Evolutionary conservation across 2,113 vertebrate genomes (phyloP).

Genomic region (Ahaetulla prasina): DNA sequence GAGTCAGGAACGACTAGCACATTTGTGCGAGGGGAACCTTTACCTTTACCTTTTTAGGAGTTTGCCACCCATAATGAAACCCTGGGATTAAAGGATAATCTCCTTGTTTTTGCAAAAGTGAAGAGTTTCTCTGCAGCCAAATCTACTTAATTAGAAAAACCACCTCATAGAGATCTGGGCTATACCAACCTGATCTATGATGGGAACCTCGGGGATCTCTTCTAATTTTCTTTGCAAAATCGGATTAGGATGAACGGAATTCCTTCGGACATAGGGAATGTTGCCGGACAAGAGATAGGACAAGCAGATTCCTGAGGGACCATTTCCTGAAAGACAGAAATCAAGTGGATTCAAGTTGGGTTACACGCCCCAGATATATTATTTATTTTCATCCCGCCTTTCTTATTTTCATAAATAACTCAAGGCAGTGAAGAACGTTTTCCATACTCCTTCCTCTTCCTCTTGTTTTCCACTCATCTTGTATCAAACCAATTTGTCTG

Average conservation of each 20-base stretch:
- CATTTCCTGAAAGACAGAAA: conserved; percentile 68
- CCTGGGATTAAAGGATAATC: not conserved
- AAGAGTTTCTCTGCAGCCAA: not conserved
- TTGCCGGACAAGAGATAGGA: conserved; percentile 79
- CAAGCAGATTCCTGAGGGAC: conserved; percentile 79
- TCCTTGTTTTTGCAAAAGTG: not conserved
- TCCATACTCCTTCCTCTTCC: too few relatives aligned
- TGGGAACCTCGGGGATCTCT: conserved; percentile 56
- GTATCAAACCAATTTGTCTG: not conserved
- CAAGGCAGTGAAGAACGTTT: too few relatives aligned
- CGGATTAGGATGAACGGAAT: conserved; percentile 66
- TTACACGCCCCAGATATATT: not conserved
- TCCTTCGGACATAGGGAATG: conserved; percentile 69
- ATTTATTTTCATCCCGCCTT: not conserved
- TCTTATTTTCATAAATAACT: too few relatives aligned
- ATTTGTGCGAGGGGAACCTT: too few relatives aligned
- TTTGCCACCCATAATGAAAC: not conserved
- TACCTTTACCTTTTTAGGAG: too few relatives aligned
- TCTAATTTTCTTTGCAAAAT: conserved; percentile 76
- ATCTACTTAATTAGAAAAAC: not conserved
- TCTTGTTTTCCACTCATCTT: not conserved
- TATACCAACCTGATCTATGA: conserved; percentile 72
- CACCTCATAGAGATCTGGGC: not conserved
- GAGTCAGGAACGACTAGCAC: too few relatives aligned
- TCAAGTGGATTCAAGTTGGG: not conserved